These are phyloP conservation scores for Cephus sareptanus DNA, from an alignment of 2,888 invertebrate genomes.

Conservation along the genomic window DNA sequence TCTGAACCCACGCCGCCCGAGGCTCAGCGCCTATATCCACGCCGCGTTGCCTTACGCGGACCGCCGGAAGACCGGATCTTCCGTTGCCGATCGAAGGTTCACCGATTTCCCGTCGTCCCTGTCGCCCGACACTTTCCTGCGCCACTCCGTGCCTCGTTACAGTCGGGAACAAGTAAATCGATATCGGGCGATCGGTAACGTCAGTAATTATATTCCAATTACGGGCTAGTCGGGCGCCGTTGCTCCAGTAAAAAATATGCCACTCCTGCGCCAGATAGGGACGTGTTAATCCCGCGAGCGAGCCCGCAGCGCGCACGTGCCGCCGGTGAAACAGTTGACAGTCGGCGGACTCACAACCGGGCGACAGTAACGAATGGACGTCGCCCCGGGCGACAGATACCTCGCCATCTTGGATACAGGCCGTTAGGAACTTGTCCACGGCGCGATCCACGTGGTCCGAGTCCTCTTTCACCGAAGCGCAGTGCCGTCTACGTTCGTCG, in stretches of 20 bases:
- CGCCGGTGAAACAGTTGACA: conserved; percentile 7
- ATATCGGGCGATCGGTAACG: conserved; percentile 42
- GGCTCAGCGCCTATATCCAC: neutral
- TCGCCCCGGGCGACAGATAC: conserved; percentile 22
- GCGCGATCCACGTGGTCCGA: neutral
- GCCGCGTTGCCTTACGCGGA: neutral
- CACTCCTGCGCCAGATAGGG: conserved; percentile 28
- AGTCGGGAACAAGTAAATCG: conserved; percentile 12
- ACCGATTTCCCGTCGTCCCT: neutral
- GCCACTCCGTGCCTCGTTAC: neutral
- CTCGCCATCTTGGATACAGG: conserved; percentile 13
- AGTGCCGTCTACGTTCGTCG: neutral
- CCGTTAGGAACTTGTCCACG: neutral
- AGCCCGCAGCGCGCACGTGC: conserved; percentile 4
- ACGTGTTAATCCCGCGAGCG: conserved; percentile 33
- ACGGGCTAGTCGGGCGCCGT: conserved; percentile 29
- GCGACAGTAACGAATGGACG: conserved; percentile 19
- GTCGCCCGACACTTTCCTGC: neutral
- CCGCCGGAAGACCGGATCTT: neutral
- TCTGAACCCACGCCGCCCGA: neutral
- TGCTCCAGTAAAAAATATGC: conserved; percentile 23
- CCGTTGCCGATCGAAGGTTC: neutral
- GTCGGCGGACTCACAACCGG: conserved; percentile 6
- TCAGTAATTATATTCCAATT: conserved; percentile 46
- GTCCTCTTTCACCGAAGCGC: neutral